Evolutionary conservation across 2,797 vertebrate genomes (phyloP).

Genomic region (Darevskia mixta): DNA sequence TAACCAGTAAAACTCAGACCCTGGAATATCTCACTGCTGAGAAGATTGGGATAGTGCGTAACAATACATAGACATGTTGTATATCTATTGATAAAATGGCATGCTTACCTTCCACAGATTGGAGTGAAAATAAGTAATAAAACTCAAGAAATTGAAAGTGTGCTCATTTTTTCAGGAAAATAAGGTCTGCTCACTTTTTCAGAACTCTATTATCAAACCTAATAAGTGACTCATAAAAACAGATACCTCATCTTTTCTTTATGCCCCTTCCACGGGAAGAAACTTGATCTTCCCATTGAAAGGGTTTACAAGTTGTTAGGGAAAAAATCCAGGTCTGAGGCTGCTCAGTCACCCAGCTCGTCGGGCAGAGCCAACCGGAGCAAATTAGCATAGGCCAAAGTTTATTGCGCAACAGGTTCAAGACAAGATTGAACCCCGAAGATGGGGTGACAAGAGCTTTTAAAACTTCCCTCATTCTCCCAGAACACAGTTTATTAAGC

Average conservation of each 20-base stretch:
- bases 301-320: not conserved
- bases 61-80: not conserved
- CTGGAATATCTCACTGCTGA: too few relatives aligned
- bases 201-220: not conserved
- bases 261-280: not conserved
- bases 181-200: not conserved
- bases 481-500: too few relatives aligned
- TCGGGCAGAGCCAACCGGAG: too few relatives aligned
- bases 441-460: too few relatives aligned
- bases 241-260: not conserved
- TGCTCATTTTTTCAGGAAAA: not conserved
- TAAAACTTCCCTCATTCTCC: too few relatives aligned
- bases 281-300: not conserved
- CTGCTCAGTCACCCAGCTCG: too few relatives aligned
- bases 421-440: too few relatives aligned
- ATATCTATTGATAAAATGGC: not conserved
- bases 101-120: not conserved
- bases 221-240: conserved; percentile 1
- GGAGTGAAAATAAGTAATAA: not conserved
- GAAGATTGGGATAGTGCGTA: too few relatives aligned
- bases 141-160: not conserved
- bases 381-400: too few relatives aligned
- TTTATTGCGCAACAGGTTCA: too few relatives aligned
- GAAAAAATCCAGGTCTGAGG: too few relatives aligned
- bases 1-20: too few relatives aligned